A percentile compares a stretch with the other conserved stretches of the same genome.
These are phyloP conservation scores for Laspeyria flexula DNA, from an alignment of 2,888 invertebrate genomes.

Conservation along the genomic window DNA sequence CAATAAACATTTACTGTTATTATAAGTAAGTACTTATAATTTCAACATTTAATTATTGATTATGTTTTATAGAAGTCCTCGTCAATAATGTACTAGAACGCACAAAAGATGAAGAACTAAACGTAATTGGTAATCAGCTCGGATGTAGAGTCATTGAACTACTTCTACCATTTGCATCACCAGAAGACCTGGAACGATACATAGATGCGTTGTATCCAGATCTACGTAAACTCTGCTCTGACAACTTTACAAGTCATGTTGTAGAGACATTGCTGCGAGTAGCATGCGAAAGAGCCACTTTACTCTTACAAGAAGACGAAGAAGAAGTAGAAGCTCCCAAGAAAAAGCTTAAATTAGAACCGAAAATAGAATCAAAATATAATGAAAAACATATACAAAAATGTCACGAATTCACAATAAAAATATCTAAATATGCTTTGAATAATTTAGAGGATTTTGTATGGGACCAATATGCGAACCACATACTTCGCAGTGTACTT, in stretches of 20 bases:
- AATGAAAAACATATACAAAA: conserved; percentile 77
- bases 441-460: conserved; percentile 95
- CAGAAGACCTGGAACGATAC: conserved; percentile 87
- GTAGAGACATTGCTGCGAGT: conserved; percentile 89
- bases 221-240: conserved; percentile 89
- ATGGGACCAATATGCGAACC: conserved; percentile 91
- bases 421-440: conserved; percentile 90
- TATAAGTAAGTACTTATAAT: no score
- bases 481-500: conserved; percentile 90
- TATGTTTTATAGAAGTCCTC: conserved; percentile 87
- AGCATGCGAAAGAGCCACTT: conserved; percentile 83
- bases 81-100: conserved; percentile 92
- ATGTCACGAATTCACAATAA: conserved; percentile 88
- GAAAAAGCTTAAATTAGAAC: conserved; percentile 59
- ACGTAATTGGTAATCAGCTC: conserved; percentile 92
- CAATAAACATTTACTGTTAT: no score
- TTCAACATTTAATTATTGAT: no score
- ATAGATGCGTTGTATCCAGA: conserved; percentile 87
- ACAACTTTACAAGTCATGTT: conserved; percentile 93
- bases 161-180: conserved; percentile 89
- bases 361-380: conserved; percentile 58
- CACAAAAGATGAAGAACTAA: conserved; percentile 89
- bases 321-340: conserved; percentile 59
- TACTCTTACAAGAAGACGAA: conserved; percentile 55
- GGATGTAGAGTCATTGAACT: conserved; percentile 92